Evolutionary conservation across 1,140 invertebrate genomes (phyloP), one percentile per base, ranked within the genome.

Genomic region (Euglossa dilemma): DNA sequence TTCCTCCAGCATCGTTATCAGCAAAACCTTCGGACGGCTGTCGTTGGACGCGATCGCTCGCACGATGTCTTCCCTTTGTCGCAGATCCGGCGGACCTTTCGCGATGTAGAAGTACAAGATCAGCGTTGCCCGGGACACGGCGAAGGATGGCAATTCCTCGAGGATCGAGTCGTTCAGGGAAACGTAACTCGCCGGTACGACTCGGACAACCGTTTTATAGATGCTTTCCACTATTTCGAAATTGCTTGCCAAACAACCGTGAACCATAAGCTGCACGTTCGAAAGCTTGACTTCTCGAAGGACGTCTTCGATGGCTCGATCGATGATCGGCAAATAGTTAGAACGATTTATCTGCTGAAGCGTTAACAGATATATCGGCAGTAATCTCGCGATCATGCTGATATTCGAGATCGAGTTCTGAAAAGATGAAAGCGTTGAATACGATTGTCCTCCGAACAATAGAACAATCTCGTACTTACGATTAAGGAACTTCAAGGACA

Each of bases 331-430:
- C 5, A 64, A 28, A 6, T 64, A 8, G 20, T 52, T 28, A 11
- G 25, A 54, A 54, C 75, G 43, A 18, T 52, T 64, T 14, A 74
- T 25, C 18, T 80, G 56, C 18, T 80, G 78, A 18, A 63, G 20
- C 18, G 71, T 28, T 28, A 74, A 1, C 12, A 74, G 52, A 14
- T 54, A 72, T n/a, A 52, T 20, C 25, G 71, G 61, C 25, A 64
- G 18, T 9, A 36, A 36, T 36, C 4, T 36, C 36, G 36, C 36
- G 36, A 45, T 23, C 6, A 45, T 64, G 2, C 25, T n/a, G 8
- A 50, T 64, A 64, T 52, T 36, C 28, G 9, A 12, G 7, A 8
- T 20, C 2, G 43, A 43, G 16, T 47, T 50, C 67, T 61, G 23
- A 23, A 50, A 61, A 6, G 3, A 54, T 18, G 11, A 6, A 20